Evolutionary conservation across 2,797 vertebrate genomes (phyloP).

Genomic region (Carduelis carduelis): DNA sequence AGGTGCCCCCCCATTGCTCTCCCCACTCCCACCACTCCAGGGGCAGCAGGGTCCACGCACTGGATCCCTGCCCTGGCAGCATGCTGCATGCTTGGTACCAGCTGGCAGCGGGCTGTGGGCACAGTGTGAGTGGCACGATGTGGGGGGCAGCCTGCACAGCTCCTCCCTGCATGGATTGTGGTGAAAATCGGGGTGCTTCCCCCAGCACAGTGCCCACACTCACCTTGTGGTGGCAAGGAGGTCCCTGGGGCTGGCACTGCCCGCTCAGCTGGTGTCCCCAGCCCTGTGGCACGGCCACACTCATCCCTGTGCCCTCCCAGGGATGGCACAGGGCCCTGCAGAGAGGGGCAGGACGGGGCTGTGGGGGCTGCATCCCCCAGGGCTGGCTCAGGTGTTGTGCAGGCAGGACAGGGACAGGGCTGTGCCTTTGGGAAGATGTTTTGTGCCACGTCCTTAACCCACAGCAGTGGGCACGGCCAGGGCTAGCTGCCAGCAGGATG

Average conservation of each 20-base stretch:
- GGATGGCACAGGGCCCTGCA: rapidly evolving
- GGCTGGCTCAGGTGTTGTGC: no score
- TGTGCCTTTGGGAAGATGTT: not conserved
- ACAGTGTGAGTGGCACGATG: not conserved
- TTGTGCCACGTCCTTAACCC: not conserved
- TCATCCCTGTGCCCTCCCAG: rapidly evolving
- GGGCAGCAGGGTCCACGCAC: not conserved
- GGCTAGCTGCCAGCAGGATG: not conserved
- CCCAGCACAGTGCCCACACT: rapidly evolving
- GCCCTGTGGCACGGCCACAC: rapidly evolving
- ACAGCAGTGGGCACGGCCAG: not conserved
- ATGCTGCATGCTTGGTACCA: not conserved
- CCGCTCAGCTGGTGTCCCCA: rapidly evolving
- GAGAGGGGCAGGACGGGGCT: not conserved
- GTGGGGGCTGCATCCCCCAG: not conserved
- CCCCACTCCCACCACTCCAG: rapidly evolving
- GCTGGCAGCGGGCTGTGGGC: not conserved
- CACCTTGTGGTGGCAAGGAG: rapidly evolving
- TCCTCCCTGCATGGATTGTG: not conserved
- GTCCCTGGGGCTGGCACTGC: no score
- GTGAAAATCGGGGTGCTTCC: not conserved
- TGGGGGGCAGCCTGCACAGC: not conserved
- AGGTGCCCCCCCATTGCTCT: rapidly evolving
- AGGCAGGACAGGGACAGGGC: not conserved
- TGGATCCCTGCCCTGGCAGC: not conserved